Evolutionary conservation across 2,797 vertebrate genomes (phyloP), one percentile per base, ranked within the genome.

Genomic region (Iguana delicatissima): DNA sequence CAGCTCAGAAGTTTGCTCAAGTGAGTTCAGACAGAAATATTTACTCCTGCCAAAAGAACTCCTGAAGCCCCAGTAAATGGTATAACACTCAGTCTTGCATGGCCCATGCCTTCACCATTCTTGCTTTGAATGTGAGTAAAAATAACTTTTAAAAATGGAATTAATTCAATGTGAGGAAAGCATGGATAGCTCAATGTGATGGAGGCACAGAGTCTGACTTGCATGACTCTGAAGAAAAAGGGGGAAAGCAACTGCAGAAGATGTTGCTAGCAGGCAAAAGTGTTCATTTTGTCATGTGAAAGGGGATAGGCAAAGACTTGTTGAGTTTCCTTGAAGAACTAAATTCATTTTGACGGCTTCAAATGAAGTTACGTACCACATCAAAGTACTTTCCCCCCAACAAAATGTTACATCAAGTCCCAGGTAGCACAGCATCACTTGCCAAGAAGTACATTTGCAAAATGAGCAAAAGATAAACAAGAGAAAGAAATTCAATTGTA

Each of bases 371-470:
- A 57, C 35, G 74, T 35, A 77, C 87, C 84, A 91, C 84, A 89
- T 91, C 84, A 89, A 83, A 89, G 84, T 55, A 73, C 32, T n/a
- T 64, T 62, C 12, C 46, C 26, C 62, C 62, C 24, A 72, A 80
- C 26, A 72, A 80, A 8, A 59, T 59, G 67, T 69, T n/a, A 85
- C 79, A 57, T 81, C 29, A 80, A 64, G 59, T 76, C 52, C 85
- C 57, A 80, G 83, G 74, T 55, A 72, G 86, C 64, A 12, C 73
- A 69, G 50, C 84, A 69, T 26, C 20, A 24, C 9, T 86, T 77
- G 87, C 79, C 88, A 92, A 89, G 81, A 89, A 22, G 69, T 67
- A 76, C 46, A 76, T 81, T 55, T 91, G 57, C 57, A 82, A 82
- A 84, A 82, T 22, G 26, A 82, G 42, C 7, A 79, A 69, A 57